phyloP scores from a whole-genome alignment of 2,888 invertebrate species.

The Heliconius hortense region DNA sequence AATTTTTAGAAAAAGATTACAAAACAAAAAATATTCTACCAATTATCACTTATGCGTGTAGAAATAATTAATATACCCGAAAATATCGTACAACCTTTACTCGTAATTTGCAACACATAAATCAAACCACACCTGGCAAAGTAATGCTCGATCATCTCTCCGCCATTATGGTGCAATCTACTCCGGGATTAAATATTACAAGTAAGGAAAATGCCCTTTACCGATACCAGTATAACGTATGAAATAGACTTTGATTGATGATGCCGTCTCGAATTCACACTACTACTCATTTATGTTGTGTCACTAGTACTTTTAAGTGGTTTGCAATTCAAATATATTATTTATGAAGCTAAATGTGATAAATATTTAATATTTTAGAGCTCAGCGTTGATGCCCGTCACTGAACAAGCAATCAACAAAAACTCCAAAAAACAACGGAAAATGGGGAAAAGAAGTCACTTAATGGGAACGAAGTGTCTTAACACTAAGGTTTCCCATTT shows the following conservation, averaged over 20 bases:
- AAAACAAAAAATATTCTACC: not conserved
- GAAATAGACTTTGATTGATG: constrained; percentile 62
- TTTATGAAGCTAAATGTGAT: not conserved
- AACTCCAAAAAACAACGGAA: too few species aligned
- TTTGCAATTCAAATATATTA: constrained; percentile 8
- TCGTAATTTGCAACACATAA: constrained; percentile 43
- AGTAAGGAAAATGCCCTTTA: constrained; percentile 49
- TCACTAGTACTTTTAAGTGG: constrained; percentile 5
- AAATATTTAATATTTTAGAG: not conserved
- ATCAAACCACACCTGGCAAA: constrained; percentile 46
- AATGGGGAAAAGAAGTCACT: not conserved
- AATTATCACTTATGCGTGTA: not conserved
- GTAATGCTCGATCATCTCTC: constrained; percentile 58
- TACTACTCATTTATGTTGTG: constrained; percentile 22
- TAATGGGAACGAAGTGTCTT: too few species aligned
- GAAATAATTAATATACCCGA: not conserved
- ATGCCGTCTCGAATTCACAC: constrained; percentile 32
- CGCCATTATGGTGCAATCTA: constrained; percentile 59
- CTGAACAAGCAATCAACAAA: too few species aligned
- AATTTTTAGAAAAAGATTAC: too few species aligned
- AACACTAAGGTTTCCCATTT: too few species aligned
- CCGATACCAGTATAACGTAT: constrained; percentile 44
- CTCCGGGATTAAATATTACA: constrained; percentile 59
- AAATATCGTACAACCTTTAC: constrained; percentile 7
- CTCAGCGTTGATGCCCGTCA: too few species aligned